Percentiles rank a stretch among this genome's conserved stretches.
phyloP scores from a whole-genome alignment of 2,113 vertebrate genomes.

The Hirundichthys speculiger region DNA sequence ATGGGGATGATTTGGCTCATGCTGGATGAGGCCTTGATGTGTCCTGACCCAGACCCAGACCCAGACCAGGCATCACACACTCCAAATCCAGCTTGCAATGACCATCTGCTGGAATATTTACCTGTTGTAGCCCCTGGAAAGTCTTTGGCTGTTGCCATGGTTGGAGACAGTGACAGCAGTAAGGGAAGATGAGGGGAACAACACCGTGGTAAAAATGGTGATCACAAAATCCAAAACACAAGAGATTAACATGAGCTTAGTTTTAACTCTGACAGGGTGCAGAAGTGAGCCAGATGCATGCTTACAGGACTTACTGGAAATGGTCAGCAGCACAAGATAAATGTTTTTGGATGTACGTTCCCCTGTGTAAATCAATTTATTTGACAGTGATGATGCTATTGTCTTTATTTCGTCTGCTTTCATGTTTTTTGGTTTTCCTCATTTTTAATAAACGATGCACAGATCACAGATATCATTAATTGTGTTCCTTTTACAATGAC shows the following conservation, averaged over 20 bases:
- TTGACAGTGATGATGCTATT: too few species aligned
- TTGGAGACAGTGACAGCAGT: conserved; percentile 79
- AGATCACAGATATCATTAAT: too few species aligned
- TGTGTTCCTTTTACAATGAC: too few species aligned
- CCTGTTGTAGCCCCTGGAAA: conserved; percentile 82
- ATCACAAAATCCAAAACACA: conserved; percentile 67
- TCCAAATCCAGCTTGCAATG: conserved; percentile 65
- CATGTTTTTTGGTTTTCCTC: too few species aligned
- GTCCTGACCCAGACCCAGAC: conserved; percentile 62
- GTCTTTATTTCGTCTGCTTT: too few species aligned
- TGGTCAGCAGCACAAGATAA: conserved; percentile 24
- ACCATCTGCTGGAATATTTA: conserved; percentile 78
- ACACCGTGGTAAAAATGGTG: conserved; percentile 71
- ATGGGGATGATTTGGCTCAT: conserved; percentile 78
- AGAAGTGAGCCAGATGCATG: conserved; percentile 27
- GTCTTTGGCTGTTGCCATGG: conserved; percentile 85
- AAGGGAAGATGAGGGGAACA: conserved; percentile 76
- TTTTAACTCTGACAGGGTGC: conserved; percentile 21
- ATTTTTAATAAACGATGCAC: too few species aligned
- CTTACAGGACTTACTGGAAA: conserved; percentile 21
- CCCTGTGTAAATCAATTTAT: too few species aligned
- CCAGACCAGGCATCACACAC: conserved; percentile 63
- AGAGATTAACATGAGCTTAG: conserved; percentile 49
- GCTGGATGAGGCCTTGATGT: conserved; percentile 69
- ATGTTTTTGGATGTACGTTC: neutral